A percentile compares a stretch with the other conserved stretches of the same genome.
These are phyloP conservation scores for Oryzias woworae DNA, from an alignment of 2,113 vertebrate species.

Conservation along the genomic window DNA sequence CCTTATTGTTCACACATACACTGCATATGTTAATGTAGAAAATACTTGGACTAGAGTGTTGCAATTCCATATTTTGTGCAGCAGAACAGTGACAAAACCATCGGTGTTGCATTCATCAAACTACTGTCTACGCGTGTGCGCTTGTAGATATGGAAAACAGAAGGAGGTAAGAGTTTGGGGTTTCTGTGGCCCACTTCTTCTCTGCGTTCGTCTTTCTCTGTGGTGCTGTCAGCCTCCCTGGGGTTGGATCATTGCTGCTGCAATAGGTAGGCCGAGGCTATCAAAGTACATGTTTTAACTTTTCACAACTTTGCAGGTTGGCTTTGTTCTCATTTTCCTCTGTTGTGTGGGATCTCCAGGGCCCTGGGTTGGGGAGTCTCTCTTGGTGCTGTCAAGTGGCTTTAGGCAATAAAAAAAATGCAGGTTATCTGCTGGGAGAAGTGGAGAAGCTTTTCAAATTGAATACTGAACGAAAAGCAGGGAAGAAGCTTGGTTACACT, in stretches of 20 bases:
- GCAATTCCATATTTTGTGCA: conserved; percentile 23
- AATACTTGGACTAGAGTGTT: conserved; percentile 29
- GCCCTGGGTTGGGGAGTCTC: conserved; percentile 71
- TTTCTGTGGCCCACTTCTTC: conserved; percentile 74
- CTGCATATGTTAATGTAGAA: conserved; percentile 58
- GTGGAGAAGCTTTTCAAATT: conserved; percentile 70
- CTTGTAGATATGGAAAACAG: conserved; percentile 59
- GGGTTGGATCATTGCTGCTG: conserved; percentile 71
- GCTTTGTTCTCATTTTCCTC: conserved; percentile 76
- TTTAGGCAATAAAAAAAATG: conserved; percentile 74
- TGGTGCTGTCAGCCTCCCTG: conserved; percentile 70
- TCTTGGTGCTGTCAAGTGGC: conserved; percentile 71
- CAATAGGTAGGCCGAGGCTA: conserved; percentile 77
- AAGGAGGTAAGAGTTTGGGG: conserved; percentile 68
- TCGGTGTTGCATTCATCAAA: conserved; percentile 53
- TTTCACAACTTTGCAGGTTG: conserved; percentile 75
- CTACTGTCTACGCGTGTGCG: conserved; percentile 22
- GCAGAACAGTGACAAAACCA: conserved; percentile 54
- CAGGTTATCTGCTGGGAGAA: conserved; percentile 74
- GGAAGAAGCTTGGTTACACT: conserved; percentile 18
- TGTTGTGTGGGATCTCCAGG: conserved; percentile 72
- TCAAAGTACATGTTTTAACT: conserved; percentile 79
- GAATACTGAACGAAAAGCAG: conserved; percentile 55
- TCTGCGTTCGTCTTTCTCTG: conserved; percentile 62
- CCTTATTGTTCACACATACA: conserved; percentile 47